Conservation (phyloP, 1,140 invertebrate species). For the Drosophila arizonae region DNA sequence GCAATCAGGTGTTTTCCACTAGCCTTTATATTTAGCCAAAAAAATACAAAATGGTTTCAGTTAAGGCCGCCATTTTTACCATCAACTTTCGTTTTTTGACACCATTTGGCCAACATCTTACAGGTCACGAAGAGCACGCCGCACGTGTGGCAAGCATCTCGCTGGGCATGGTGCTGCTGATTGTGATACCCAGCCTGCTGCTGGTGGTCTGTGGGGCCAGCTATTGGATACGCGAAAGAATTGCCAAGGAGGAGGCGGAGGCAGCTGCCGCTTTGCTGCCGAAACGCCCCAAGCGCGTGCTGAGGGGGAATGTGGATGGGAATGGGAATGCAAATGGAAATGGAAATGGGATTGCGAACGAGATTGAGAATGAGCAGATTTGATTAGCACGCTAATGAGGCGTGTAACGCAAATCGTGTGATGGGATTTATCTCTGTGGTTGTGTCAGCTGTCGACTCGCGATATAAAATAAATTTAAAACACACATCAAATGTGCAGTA, state of each 20-base stretch:
- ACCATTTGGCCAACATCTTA: conserved; percentile 25
- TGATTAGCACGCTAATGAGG: conserved; percentile 58
- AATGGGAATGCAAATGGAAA: neutral
- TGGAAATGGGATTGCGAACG: neutral
- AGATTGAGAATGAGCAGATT: conserved; percentile 20
- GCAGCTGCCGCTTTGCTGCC: conserved; percentile 63
- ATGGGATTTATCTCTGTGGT: conserved; percentile 12
- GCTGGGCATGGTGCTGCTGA: conserved; percentile 88
- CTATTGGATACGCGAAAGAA: conserved; percentile 76
- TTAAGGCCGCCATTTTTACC: no score
- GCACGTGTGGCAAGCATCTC: conserved; percentile 89
- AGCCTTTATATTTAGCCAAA: neutral
- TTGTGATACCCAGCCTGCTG: conserved; percentile 89
- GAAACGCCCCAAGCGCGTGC: conserved; percentile 44
- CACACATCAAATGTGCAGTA: conserved; percentile 4
- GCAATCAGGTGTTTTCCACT: no score
- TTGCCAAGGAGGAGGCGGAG: conserved; percentile 69
- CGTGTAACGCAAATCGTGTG: conserved; percentile 27
- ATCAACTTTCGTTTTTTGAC: conserved; percentile 15
- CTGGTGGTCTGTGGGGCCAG: conserved; percentile 87
- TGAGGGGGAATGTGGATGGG: neutral
- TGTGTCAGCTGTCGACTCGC: neutral
- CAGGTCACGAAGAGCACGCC: conserved; percentile 91
- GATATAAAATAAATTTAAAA: neutral
- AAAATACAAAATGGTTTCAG: no score